Percentiles rank a stretch among this genome's conserved stretches.
Evolutionary conservation across 2,113 vertebrate genomes (phyloP).

Genomic region (Platichthys stellatus): DNA sequence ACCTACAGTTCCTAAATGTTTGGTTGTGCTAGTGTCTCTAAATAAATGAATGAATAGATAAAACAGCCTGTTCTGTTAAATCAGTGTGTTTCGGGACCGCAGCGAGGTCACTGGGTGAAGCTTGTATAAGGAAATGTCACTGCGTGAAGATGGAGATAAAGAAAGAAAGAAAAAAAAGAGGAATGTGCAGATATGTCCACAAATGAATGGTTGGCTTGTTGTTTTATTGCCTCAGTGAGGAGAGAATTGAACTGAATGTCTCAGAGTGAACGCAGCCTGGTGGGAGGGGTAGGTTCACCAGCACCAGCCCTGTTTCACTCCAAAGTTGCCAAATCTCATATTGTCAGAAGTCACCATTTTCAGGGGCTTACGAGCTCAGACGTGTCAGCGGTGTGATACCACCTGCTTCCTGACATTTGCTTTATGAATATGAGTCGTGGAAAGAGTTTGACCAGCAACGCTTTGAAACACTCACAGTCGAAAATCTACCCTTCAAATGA

Average conservation of each 20-base stretch:
- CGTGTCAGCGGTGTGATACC: conserved; percentile 25
- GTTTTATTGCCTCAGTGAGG: conserved; percentile 54
- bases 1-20: conserved; percentile 56
- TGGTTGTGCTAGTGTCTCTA: conserved; percentile 35
- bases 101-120: conserved; percentile 43
- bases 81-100: conserved; percentile 39
- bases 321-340: background rate
- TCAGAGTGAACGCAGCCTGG: conserved; percentile 43
- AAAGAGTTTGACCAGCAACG: no score
- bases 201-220: conserved; percentile 67
- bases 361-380: conserved; percentile 3
- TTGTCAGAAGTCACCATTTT: conserved; percentile 27
- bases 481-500: no score
- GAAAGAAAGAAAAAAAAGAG: background rate
- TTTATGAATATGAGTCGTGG: background rate
- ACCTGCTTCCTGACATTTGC: conserved; percentile 32
- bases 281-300: conserved; percentile 41
- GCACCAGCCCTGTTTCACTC: background rate
- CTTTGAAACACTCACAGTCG: no score
- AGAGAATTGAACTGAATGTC: conserved; percentile 62
- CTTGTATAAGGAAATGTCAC: conserved; percentile 38
- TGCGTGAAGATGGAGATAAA: conserved; percentile 1
- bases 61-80: conserved; percentile 42
- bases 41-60: background rate
- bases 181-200: conserved; percentile 52